Evolutionary conservation across 2,113 vertebrate genomes (phyloP).

Genomic region (Glaucidium brasilianum): DNA sequence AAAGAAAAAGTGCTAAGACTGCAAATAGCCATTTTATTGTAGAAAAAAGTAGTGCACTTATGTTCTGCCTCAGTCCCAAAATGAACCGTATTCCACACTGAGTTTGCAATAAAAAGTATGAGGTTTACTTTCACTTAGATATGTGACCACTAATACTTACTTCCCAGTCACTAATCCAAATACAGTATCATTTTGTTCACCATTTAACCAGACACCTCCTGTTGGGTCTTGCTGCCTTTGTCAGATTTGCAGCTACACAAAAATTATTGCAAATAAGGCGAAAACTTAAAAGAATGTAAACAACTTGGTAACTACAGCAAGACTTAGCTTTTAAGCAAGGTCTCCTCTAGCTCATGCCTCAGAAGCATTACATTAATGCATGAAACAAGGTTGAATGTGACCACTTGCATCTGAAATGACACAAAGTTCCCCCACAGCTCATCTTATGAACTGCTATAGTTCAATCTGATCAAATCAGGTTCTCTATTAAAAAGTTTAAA

Average conservation of each 20-base stretch:
- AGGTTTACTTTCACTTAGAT: background rate
- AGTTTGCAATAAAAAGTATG: background rate
- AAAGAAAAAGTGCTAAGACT: background rate
- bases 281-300: background rate
- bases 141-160: background rate
- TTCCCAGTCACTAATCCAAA: background rate
- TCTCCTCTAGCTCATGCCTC: background rate
- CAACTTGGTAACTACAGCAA: background rate
- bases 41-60: background rate
- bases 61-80: background rate
- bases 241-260: constrained; percentile 2
- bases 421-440: background rate
- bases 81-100: background rate
- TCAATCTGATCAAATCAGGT: background rate
- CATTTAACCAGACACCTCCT: background rate
- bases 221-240: background rate
- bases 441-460: background rate
- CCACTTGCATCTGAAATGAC: background rate
- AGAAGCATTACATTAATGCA: background rate
- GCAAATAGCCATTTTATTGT: background rate
- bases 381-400: background rate
- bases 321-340: background rate
- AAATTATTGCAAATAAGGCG: background rate
- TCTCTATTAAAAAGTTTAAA: background rate
- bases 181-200: background rate